Base-by-base conservation (phyloP, 2,888 invertebrate genomes). In the Sphaerophoria taeniata region DNA sequence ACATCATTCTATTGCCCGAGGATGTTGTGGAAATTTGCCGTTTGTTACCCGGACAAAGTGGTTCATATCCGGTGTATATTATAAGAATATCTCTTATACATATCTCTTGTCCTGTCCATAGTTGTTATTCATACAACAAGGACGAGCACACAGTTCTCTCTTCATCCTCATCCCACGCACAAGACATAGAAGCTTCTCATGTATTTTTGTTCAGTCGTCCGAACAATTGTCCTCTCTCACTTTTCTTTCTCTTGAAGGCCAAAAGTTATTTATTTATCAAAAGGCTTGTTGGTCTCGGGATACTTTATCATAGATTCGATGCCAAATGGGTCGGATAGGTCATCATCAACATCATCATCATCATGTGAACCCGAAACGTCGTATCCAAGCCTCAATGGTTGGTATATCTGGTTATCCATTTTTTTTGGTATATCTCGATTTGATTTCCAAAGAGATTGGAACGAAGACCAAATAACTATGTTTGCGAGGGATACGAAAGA, bases 281-380 rank as follows among this genome's bases (percentile, higher is more conserved):
- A 77, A 76, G 24, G 51, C 67, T 67, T 39, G 53, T 67, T 67
- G 39, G 31, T 16, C 24, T 24, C 24, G 7, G 39, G 16, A 63
- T 55, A 72, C 36, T 55, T 43, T 45, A 47, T 71, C 67, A 82
- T 61, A 61, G 82, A 69, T 73, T 61, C 67, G 39, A 82, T 67
- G 82, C 71, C 77, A 73, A 72, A 82, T 82, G 81, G 71, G 71
- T 77, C 82, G 82, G 58, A 77, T 72, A 69, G 82, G 82, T 82
- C 82, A 77, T 82, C 82, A 82, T 82, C 72, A 73, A 67, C 72
- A 55, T 47, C 47, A 45, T 45, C 43, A 45, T 61, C 43, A 60
- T 60, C 39, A 60, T 73, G 65, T 81, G 76, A 81, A 76, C 76
- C 76, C 60, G 72, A 81, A 76, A 76, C 58, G 71, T 51, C 24